Percentiles rank a stretch among this genome's conserved stretches.
Evolutionary conservation across 2,113 vertebrate genomes (phyloP).

Genomic region (Bufo gargarizans): DNA sequence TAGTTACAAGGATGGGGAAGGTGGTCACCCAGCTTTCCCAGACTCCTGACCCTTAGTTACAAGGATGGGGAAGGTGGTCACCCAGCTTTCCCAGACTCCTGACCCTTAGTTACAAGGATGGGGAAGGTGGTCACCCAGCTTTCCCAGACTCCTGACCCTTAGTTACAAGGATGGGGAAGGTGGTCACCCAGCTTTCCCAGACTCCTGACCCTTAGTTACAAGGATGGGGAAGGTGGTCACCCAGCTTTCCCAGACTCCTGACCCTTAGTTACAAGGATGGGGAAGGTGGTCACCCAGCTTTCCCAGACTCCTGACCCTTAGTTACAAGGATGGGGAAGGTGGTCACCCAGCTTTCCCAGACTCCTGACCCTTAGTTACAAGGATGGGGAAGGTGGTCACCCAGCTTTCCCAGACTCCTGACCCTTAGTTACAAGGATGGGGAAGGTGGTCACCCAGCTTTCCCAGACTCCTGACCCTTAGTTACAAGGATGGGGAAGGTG

Average conservation of each 20-base stretch:
- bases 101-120: not conserved
- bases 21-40: not conserved
- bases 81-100: not conserved
- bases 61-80: not conserved
- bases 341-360: too few relatives aligned
- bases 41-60: not conserved
- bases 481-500: not conserved
- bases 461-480: not conserved
- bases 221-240: not conserved
- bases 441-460: not conserved
- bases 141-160: too few relatives aligned
- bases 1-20: not conserved
- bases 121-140: too few relatives aligned
- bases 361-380: not conserved
- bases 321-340: too few relatives aligned
- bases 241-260: not conserved
- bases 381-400: not conserved
- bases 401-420: not conserved
- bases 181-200: not conserved
- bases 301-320: not conserved
- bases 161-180: not conserved
- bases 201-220: not conserved
- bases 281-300: not conserved
- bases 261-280: too few relatives aligned
- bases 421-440: not conserved